Evolutionary conservation across 2,113 vertebrate genomes (phyloP).

Genomic region (cattle (Bos taurus)): ARS-UCD2.0 NC_037347.1:70054501-70055000

Average conservation of each 20-base stretch:
- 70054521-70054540: not conserved
- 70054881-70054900: not conserved
- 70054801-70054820: accelerated
- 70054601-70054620: not conserved
- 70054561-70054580: not conserved
- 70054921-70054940: not conserved
- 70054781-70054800: accelerated
- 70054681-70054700: not conserved
- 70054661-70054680: not conserved
- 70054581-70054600: not conserved
- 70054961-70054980: too few species aligned
- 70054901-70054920: not conserved
- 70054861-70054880: not conserved
- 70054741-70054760: accelerated
- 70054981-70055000: not conserved
- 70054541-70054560: not conserved
- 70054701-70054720: accelerated
- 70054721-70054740: not conserved
- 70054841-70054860: not conserved
- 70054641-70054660: not conserved
- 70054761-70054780: accelerated
- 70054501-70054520: not conserved
- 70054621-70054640: not conserved
- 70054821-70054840: not conserved
- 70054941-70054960: too few species aligned